Evolutionary conservation across 2,797 vertebrate species (phyloP).

Genomic region (Heteromormyrus szaboi): DNA sequence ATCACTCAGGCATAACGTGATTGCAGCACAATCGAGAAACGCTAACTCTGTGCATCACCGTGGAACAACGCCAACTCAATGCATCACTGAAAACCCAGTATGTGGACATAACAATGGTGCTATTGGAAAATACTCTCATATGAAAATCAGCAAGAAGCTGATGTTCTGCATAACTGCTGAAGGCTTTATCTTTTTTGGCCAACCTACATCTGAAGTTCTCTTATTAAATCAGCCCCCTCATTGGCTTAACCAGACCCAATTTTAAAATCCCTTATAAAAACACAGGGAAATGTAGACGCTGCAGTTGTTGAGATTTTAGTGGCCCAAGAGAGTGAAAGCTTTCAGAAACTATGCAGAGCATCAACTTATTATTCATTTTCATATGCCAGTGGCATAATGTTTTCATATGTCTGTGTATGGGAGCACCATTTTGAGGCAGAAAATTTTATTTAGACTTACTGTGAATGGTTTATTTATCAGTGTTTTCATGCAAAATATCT

Average conservation of each 20-base stretch:
- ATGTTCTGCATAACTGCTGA: not conserved
- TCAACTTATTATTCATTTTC: not conserved
- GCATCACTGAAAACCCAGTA: not conserved
- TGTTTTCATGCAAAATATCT: not conserved
- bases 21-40: not conserved
- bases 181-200: not conserved
- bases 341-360: not conserved
- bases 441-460: not conserved
- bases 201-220: not conserved
- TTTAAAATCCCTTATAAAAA: not conserved
- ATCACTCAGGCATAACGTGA: not conserved
- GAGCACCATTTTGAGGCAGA: not conserved
- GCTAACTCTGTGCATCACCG: not conserved
- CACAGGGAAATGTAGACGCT: not conserved
- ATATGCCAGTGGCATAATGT: not conserved
- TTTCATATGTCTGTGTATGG: not conserved
- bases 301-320: not conserved
- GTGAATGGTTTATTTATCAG: not conserved
- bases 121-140: not conserved
- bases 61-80: no score
- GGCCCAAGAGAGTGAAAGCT: not conserved
- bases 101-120: not conserved
- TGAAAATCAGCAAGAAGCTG: not conserved
- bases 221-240: not conserved
- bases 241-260: not conserved